A percentile compares a stretch with the other conserved stretches of the same genome.
phyloP scores from a whole-genome alignment of 2,113 vertebrate genomes.

The Balaenoptera acutorostrata region DNA sequence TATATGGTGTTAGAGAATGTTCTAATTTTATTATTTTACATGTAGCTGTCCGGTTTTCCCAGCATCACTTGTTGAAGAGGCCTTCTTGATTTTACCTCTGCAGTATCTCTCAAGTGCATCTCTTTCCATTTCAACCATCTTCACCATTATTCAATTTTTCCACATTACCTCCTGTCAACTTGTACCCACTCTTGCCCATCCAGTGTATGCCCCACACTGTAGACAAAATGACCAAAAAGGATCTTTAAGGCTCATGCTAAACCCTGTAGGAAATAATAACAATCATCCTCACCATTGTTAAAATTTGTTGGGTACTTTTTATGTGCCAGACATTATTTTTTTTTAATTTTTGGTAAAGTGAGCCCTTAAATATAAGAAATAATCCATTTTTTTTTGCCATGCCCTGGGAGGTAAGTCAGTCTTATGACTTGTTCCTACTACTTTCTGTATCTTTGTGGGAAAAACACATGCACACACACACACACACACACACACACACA shows the following conservation, averaged over 20 bases:
- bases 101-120: not conserved
- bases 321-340: not conserved
- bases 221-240: not conserved
- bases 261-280: not conserved
- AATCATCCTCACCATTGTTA: not conserved
- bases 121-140: not conserved
- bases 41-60: not conserved
- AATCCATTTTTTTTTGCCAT: not conserved
- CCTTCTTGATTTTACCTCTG: not conserved
- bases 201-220: not conserved
- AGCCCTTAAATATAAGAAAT: not conserved
- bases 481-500: not conserved
- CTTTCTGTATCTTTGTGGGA: not conserved
- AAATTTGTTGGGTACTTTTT: not conserved
- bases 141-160: not conserved
- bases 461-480: not conserved
- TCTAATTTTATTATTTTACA: not conserved
- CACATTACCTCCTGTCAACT: not conserved
- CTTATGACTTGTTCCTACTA: not conserved
- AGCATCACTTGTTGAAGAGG: not conserved
- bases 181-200: not conserved
- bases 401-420: not conserved
- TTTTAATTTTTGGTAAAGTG: not conserved
- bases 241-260: not conserved
- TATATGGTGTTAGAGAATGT: not conserved